Base-by-base conservation (phyloP, 2,888 invertebrate species). In the Rhingia rostrata region DNA sequence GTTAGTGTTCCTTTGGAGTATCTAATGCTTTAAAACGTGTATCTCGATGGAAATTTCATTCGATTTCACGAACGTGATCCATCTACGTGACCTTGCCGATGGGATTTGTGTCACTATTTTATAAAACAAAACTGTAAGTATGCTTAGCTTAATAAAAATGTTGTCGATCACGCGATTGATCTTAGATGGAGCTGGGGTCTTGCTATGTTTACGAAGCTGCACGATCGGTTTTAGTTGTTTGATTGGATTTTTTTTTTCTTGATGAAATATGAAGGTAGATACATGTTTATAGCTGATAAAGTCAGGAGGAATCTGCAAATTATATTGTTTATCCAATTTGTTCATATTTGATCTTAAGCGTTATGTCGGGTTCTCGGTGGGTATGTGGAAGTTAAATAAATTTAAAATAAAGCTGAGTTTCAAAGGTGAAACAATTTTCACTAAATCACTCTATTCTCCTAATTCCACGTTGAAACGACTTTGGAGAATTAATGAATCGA, bases 71-170 rank as follows among this genome's bases (percentile, higher is more conserved):
- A 70, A 39, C 39, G 49, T 60, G 51, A 61, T 22, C 56, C 5
- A 56, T 47, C 33, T n/a, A 47, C 14, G 37, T 54, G 56, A 64
- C 56, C 64, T 63, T 74, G 73, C 63, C 4, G 51, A 14, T 64
- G 47, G 64, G n/a, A 73, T 73, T 12, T 37, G 43, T 73, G 63
- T 54, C 73, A 61, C 61, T 2, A 54, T 33, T 41, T 63, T 35
- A 6, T 6, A 45, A 63, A 5, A 51, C 39, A 53, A 33, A 1
- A 6, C 58, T 30, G 73, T 73, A 51, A 73, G 73, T 73, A 60
- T 32, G 22, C 33, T 56, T 45, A 30, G 30, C 1, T 43, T 14
- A 32, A 14, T 43, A 47, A 10, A 39, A 22, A 4, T 53, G 30
- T 41, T 45, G 9, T 39, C 47, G 12, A 61, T 61, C 70, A 72